phyloP scores from a whole-genome alignment of 2,113 vertebrate genomes.

The Platysteira castanea region DNA sequence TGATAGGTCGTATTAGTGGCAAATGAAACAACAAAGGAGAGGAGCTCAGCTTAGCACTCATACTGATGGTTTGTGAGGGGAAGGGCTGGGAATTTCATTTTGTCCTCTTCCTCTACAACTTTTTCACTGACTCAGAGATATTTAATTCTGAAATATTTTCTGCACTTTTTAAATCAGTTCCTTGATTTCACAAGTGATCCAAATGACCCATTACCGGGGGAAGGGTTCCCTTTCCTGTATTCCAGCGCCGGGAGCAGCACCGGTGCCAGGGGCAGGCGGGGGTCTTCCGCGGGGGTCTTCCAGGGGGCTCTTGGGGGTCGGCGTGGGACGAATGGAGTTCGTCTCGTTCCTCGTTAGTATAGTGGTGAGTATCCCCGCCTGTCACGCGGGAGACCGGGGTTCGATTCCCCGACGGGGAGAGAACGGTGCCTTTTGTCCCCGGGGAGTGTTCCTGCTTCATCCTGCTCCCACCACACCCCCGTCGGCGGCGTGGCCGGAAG shows the following conservation, averaged over 20 bases:
- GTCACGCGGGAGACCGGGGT: neutral
- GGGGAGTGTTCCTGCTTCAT: fast-evolving
- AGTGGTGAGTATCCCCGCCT: slow-evolving; percentile 35
- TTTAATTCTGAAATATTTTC: neutral
- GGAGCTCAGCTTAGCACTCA: slow-evolving; percentile 43
- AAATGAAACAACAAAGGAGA: slow-evolving; percentile 67
- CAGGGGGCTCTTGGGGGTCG: neutral
- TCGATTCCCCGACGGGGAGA: neutral
- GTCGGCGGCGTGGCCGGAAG: neutral
- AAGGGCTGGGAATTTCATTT: slow-evolving; percentile 65
- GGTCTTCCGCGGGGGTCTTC: no score
- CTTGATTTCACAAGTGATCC: neutral
- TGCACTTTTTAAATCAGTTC: neutral
- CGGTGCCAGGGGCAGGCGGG: no score
- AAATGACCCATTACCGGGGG: no score
- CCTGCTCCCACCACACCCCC: no score
- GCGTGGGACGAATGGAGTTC: no score
- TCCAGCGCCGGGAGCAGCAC: neutral
- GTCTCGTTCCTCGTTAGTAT: slow-evolving; percentile 19
- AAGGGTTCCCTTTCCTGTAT: neutral
- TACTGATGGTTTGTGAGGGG: slow-evolving; percentile 59
- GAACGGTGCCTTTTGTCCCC: fast-evolving
- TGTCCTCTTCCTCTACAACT: slow-evolving; percentile 65
- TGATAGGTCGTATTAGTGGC: slow-evolving; percentile 55
- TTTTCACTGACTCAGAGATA: slow-evolving; percentile 65